Base-by-base conservation (phyloP, 1,140 invertebrate species). In the Antheraea pernyi region DNA sequence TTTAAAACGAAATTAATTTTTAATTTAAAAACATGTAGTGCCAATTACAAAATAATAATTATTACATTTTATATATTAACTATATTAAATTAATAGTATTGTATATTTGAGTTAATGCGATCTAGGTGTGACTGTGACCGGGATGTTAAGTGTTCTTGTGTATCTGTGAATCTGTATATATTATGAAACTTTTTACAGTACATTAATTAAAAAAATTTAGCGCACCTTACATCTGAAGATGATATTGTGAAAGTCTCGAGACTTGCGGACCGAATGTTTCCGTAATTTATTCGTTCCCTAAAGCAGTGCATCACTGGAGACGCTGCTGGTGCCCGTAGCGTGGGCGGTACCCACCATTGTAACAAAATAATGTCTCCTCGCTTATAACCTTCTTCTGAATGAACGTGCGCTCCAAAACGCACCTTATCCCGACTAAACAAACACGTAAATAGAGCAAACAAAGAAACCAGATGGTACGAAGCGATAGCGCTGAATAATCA, bases 401-500 rank as follows among this genome's bases (percentile, higher is more conserved):
- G 67, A 13, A 19, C 62, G 36, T 67, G 69, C 75, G 76, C 71
- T 59, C 72, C 36, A 85, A 86, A 84, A 83, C 61, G 73, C 46
- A 74, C 81, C 73, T 76, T 91, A 89, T 82, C 68, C 36, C 67
- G 30, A 63, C 7, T 22, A 60, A 46, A 61, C 67, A 73, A 87
- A 80, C 75, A 76, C 73, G 73, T 61, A 72, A 86, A 81, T 86
- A 65, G 73, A 42, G 42, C 60, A 63, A 75, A 71, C 58, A 68
- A 71, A 48, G 46, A 42, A 71, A 83, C 74, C 87, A 92, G 88
- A 92, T 91, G 90, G 84, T 82, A 84, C 77, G 71, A 72, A 69
- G 75, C 70, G 88, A 92, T 91, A 87, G 80, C 83, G 85, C 84
- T 89, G 88, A 91, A 92, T 92, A 92, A 92, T 91, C 90, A 92